These are phyloP conservation scores for Chascanopsetta lugubris DNA, from an alignment of 2,113 vertebrate genomes.

Conservation along the genomic window DNA sequence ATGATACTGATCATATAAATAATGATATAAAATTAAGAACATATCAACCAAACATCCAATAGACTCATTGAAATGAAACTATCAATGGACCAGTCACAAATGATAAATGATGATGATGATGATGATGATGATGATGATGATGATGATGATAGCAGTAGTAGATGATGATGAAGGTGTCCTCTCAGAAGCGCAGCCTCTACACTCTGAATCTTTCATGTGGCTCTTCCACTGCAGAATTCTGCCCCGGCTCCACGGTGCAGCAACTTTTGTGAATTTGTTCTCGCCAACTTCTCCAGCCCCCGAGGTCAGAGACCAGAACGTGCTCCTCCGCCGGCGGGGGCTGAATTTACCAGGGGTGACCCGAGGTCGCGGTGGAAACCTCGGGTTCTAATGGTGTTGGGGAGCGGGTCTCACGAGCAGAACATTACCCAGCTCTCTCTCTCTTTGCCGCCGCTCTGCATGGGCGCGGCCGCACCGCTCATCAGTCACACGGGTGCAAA, in stretches of 20 bases:
- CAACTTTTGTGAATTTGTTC: slow-evolving; percentile 54
- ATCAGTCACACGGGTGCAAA: slow-evolving; percentile 57
- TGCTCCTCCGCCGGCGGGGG: slow-evolving; percentile 45
- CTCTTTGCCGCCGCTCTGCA: slow-evolving; percentile 47
- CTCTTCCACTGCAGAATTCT: slow-evolving; percentile 15
- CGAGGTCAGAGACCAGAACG: slow-evolving; percentile 48
- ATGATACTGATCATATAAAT: too few species aligned
- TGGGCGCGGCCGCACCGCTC: slow-evolving; percentile 41
- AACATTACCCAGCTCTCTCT: slow-evolving; percentile 52
- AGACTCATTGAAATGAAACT: too few species aligned
- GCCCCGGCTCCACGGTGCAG: slow-evolving; percentile 1
- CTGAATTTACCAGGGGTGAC: slow-evolving; percentile 45
- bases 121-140: slow-evolving; percentile 50
- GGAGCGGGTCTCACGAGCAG: slow-evolving; percentile 32
- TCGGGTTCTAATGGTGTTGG: slow-evolving; percentile 48
- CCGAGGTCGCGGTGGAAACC: slow-evolving; percentile 55
- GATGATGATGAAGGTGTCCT: background rate
- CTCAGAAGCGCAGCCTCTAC: background rate
- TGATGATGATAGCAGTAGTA: background rate
- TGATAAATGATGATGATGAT: too few species aligned
- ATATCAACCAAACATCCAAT: too few species aligned
- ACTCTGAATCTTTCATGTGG: slow-evolving; percentile 10
- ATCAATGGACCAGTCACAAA: too few species aligned
- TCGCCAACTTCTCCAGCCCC: slow-evolving; percentile 31
- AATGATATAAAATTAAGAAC: too few species aligned